Conservation (phyloP, 2,888 invertebrate genomes). For the Globia sparganii region DNA sequence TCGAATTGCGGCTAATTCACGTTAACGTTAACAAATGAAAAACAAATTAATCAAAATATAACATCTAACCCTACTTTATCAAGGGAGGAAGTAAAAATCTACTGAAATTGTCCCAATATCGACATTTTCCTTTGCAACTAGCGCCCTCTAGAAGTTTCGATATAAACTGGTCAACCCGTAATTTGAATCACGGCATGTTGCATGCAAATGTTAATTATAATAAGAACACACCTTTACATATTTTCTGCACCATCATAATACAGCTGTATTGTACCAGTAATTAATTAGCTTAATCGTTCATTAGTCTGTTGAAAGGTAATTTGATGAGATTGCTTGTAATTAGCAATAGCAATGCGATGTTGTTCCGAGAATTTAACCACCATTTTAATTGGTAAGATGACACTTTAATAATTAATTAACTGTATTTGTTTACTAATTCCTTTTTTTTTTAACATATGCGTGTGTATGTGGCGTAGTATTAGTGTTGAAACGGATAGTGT, state of each 20-base stretch:
- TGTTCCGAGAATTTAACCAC: slow-evolving; percentile 10
- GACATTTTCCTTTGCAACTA: background rate
- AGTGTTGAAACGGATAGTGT: background rate
- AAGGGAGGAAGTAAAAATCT: background rate
- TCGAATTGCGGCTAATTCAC: too few relatives aligned
- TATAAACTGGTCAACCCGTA: background rate
- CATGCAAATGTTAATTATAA: slow-evolving; percentile 51
- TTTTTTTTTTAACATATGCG: background rate
- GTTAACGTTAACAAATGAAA: too few relatives aligned
- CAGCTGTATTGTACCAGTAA: slow-evolving; percentile 36
- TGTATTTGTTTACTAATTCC: background rate
- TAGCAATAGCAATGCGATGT: slow-evolving; percentile 15
- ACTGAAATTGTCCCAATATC: background rate
- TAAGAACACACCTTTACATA: slow-evolving; percentile 40
- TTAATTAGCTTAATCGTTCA: slow-evolving; percentile 51
- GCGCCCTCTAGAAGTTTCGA: background rate
- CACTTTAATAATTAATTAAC: background rate
- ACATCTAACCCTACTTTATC: background rate
- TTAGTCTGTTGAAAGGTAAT: slow-evolving; percentile 41
- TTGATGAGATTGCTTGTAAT: slow-evolving; percentile 40
- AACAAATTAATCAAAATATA: too few relatives aligned
- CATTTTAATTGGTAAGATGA: slow-evolving; percentile 25
- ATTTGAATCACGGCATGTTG: slow-evolving; percentile 54
- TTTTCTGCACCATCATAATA: slow-evolving; percentile 28
- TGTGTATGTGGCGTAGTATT: background rate